Conservation (phyloP, 2,797 vertebrate species). For the Eidolon dupreanum region DNA sequence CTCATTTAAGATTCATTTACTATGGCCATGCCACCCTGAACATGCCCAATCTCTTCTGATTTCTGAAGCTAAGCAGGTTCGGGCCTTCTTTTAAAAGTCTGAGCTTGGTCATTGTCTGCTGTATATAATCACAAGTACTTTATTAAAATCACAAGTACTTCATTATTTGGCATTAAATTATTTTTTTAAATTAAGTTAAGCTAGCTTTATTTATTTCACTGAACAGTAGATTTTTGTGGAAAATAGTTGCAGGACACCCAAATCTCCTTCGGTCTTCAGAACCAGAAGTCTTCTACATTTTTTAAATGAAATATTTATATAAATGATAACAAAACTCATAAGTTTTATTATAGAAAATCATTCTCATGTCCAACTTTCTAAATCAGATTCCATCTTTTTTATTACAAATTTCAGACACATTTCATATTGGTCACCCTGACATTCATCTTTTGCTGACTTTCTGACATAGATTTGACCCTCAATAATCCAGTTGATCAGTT, state of each 20-base stretch:
- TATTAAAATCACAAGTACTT: not conserved
- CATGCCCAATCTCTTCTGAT: no score
- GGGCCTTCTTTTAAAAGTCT: not conserved
- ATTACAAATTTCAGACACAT: not conserved
- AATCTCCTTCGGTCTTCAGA: not conserved
- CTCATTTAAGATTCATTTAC: not conserved
- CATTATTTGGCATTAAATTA: not conserved
- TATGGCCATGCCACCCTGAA: no score
- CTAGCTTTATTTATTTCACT: not conserved
- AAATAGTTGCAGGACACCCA: not conserved
- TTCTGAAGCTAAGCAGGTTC: no score
- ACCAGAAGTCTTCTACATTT: not conserved
- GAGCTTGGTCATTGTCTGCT: not conserved
- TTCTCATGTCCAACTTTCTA: not conserved
- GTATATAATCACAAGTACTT: not conserved
- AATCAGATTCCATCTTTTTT: not conserved
- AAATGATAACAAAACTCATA: not conserved
- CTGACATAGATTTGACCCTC: not conserved
- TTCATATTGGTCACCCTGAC: not conserved
- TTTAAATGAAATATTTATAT: not conserved
- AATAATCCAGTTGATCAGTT: not conserved
- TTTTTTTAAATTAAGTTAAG: not conserved
- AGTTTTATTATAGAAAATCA: not conserved
- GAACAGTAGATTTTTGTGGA: not conserved
- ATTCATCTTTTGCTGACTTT: not conserved